Evolutionary conservation across 2,797 vertebrate genomes (phyloP).

Genomic region (Sternotherus odoratus): DNA sequence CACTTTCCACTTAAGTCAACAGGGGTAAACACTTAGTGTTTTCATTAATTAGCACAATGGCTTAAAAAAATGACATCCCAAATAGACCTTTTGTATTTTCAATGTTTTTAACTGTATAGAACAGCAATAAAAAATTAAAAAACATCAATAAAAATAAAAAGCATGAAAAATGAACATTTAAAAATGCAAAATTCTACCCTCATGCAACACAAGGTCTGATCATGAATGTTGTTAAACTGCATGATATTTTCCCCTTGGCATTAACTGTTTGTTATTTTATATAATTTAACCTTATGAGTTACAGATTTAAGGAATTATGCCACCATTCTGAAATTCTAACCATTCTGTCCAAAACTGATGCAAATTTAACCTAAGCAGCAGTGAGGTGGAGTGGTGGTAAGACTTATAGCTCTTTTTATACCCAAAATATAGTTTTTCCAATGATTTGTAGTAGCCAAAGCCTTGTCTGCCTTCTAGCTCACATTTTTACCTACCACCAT

Average conservation of each 20-base stretch:
- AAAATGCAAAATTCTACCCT: neutral
- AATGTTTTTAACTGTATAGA: neutral
- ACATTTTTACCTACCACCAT: neutral
- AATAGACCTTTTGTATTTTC: neutral
- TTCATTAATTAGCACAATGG: neutral
- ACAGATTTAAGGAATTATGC: neutral
- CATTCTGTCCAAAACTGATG: neutral
- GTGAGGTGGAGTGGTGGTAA: neutral
- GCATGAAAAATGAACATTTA: neutral
- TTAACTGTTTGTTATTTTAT: neutral
- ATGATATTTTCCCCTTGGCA: neutral
- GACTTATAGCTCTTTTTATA: neutral
- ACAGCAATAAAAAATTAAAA: neutral
- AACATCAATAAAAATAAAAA: neutral
- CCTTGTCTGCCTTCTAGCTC: too few species aligned
- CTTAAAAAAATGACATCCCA: neutral
- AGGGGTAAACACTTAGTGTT: neutral
- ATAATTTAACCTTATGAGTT: neutral
- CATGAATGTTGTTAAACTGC: neutral
- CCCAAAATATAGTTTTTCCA: neutral
- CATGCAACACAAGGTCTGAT: neutral
- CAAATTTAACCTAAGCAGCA: neutral
- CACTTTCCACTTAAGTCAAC: neutral
- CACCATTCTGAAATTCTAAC: neutral
- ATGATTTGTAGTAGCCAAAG: neutral